These are phyloP conservation scores for Phaethornis superciliosus DNA, from an alignment of 2,113 vertebrate genomes.

Conservation along the genomic window DNA sequence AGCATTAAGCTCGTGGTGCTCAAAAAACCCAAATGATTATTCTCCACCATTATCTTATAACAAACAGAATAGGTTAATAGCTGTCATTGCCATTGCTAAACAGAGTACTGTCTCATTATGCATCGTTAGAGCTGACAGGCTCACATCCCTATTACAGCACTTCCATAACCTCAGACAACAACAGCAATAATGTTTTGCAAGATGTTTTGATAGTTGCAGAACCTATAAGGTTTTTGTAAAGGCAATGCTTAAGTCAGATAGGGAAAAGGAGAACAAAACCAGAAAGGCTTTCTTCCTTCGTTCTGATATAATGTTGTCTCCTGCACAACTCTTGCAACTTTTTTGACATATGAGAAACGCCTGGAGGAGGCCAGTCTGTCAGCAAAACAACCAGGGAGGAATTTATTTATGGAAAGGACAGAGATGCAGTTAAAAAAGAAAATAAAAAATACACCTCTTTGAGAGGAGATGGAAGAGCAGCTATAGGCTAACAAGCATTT, in stretches of 20 bases:
- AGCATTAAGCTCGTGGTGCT: not conserved
- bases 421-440: not conserved
- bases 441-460: not conserved
- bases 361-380: constrained; percentile 16
- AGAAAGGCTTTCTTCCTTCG: not conserved
- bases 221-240: constrained; percentile 45
- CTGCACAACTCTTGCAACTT: constrained; percentile 14
- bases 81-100: constrained; percentile 29
- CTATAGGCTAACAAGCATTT: not conserved
- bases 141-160: not conserved
- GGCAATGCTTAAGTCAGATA: not conserved
- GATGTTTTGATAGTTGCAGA: constrained; percentile 41
- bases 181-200: constrained; percentile 20
- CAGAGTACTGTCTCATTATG: not conserved
- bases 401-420: constrained; percentile 23
- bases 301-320: constrained; percentile 33
- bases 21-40: constrained; percentile 38
- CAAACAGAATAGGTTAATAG: constrained; percentile 57
- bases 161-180: constrained; percentile 26
- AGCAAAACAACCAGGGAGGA: not conserved
- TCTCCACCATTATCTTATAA: constrained; percentile 4
- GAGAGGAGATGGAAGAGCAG: constrained; percentile 9
- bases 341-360: not conserved
- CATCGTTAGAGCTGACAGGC: constrained; percentile 20
- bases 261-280: not conserved